Percentiles rank a stretch among this genome's conserved stretches.
phyloP scores from a whole-genome alignment of 1,140 invertebrate genomes.

The Elymnias hypermnestra region DNA sequence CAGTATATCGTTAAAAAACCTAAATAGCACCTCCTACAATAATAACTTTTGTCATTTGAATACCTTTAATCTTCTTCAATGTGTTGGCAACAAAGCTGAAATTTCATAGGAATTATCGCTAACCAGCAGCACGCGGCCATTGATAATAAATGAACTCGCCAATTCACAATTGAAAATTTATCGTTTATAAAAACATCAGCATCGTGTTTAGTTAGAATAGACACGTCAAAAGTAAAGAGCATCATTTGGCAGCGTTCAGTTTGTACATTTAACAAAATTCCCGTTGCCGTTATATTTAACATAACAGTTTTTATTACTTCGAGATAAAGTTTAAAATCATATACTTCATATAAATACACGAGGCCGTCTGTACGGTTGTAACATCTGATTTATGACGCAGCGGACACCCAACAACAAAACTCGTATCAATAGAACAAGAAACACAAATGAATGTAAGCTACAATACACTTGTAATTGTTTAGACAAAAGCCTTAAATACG shows the following conservation, averaged over 20 bases:
- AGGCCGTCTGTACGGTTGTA: slow-evolving; percentile 22
- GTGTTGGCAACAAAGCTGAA: not conserved
- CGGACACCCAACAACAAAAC: slow-evolving; percentile 62
- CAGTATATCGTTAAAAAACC: too few relatives aligned
- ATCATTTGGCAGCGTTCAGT: slow-evolving; percentile 46
- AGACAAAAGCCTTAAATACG: slow-evolving; percentile 47
- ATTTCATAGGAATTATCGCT: not conserved
- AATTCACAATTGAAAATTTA: slow-evolving; percentile 60
- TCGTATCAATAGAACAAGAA: slow-evolving; percentile 63
- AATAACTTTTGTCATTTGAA: not conserved
- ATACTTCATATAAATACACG: slow-evolving; percentile 4
- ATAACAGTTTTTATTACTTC: not conserved
- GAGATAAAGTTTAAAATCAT: slow-evolving; percentile 26
- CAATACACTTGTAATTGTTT: slow-evolving; percentile 70
- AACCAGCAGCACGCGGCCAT: slow-evolving; percentile 1
- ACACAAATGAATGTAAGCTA: slow-evolving; percentile 65
- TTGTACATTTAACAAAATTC: slow-evolving; percentile 18
- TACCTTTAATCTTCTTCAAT: not conserved
- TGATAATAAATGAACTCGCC: slow-evolving; percentile 25
- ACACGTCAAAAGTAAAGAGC: slow-evolving; percentile 54
- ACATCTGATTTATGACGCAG: slow-evolving; percentile 67
- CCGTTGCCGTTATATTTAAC: slow-evolving; percentile 2
- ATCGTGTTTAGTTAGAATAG: slow-evolving; percentile 45
- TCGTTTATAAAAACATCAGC: slow-evolving; percentile 65
- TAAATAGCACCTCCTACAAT: not conserved